Evolutionary conservation across 1,140 invertebrate species (phyloP).

Genomic region (Pseudomyrmex gracilis): DNA sequence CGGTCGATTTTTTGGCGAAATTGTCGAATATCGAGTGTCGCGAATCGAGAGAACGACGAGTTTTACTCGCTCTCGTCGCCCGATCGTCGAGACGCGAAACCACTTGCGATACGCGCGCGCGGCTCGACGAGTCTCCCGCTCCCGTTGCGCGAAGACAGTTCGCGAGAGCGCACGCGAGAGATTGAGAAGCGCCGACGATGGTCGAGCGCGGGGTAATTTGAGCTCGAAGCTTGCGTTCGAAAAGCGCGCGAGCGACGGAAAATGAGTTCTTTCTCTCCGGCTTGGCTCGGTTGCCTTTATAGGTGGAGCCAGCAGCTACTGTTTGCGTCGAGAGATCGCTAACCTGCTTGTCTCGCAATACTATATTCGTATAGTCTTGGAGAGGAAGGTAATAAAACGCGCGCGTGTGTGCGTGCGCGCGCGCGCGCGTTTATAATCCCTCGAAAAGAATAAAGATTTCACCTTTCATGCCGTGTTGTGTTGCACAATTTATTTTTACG

Average conservation of each 20-base stretch:
- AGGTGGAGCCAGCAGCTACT: conserved; percentile 40
- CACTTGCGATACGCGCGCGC: neutral
- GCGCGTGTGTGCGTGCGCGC: no score
- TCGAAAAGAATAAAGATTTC: neutral
- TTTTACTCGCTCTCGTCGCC: neutral
- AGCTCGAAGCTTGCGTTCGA: conserved; percentile 22
- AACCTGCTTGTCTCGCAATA: neutral
- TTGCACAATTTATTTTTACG: no score
- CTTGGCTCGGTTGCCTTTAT: conserved; percentile 13
- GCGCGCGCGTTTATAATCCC: no score
- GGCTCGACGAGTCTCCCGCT: neutral
- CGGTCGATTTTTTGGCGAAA: no score
- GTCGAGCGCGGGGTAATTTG: conserved; percentile 28
- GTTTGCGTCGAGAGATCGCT: neutral
- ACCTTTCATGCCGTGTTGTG: neutral
- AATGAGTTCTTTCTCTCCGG: neutral
- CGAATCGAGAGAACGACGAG: no score
- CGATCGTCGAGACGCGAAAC: conserved; percentile 1
- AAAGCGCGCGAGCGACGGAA: conserved; percentile 46
- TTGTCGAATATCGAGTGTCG: no score
- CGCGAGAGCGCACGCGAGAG: conserved; percentile 10
- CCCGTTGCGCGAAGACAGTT: conserved; percentile 21
- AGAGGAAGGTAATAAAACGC: neutral
- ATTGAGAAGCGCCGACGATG: neutral
- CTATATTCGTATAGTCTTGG: conserved; percentile 31